A percentile compares a stretch with the other conserved stretches of the same genome.
Conservation (phyloP, 1,140 invertebrate genomes). For the Megathymus violae region DNA sequence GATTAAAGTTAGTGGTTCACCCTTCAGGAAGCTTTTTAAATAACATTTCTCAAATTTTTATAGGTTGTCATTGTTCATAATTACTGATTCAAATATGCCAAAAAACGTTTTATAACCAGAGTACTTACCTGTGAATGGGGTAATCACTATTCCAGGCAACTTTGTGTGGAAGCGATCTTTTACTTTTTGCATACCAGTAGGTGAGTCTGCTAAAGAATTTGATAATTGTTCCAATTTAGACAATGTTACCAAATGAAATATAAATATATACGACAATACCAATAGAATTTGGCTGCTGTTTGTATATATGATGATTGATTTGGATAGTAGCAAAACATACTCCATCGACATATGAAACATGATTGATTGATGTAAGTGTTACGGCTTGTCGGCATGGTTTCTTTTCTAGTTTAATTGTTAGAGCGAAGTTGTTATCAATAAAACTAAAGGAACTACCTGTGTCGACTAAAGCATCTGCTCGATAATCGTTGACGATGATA, state of each 20-base stretch:
- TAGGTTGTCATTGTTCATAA: background rate
- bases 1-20: background rate
- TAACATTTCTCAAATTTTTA: background rate
- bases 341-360: too few relatives aligned
- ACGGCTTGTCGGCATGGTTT: constrained; percentile 32
- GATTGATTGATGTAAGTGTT: too few relatives aligned
- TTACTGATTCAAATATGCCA: background rate
- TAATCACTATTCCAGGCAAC: background rate
- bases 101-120: background rate
- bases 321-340: too few relatives aligned
- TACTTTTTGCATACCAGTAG: too few relatives aligned
- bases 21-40: too few relatives aligned
- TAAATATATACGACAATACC: too few relatives aligned
- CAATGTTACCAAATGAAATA: too few relatives aligned
- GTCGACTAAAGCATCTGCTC: constrained; percentile 33
- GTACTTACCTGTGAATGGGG: background rate
- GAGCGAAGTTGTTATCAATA: too few relatives aligned
- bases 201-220: too few relatives aligned
- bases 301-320: constrained; percentile 34
- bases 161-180: too few relatives aligned
- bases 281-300: too few relatives aligned
- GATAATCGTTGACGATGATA: constrained; percentile 4
- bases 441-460: constrained; percentile 8
- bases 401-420: background rate
- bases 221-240: background rate